Conservation (phyloP, 1,140 invertebrate genomes). For the Drosophila micromelanica region DNA sequence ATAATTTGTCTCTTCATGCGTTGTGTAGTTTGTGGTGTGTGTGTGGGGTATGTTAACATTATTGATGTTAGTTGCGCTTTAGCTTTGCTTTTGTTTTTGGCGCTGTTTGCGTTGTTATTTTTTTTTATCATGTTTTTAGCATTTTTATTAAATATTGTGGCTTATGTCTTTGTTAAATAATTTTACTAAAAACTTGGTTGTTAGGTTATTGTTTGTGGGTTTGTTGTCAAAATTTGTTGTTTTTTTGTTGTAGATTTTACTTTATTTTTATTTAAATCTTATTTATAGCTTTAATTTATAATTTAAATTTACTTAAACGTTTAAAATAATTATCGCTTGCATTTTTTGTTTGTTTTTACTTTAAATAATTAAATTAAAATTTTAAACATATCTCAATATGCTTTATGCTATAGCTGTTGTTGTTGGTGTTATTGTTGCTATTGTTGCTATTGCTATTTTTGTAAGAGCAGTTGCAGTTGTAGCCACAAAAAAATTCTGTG, state of each 20-base stretch:
- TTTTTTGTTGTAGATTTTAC: slow-evolving; percentile 76
- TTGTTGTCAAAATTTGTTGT: slow-evolving; percentile 49
- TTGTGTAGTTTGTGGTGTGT: slow-evolving; percentile 55
- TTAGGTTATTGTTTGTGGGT: slow-evolving; percentile 64
- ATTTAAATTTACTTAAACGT: slow-evolving; percentile 84
- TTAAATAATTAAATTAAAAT: slow-evolving; percentile 85
- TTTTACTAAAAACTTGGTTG: slow-evolving; percentile 69
- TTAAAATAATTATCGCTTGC: slow-evolving; percentile 84
- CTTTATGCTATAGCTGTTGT: slow-evolving; percentile 68
- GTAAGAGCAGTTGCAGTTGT: slow-evolving; percentile 39
- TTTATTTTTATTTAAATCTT: slow-evolving; percentile 79
- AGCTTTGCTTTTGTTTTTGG: slow-evolving; percentile 58
- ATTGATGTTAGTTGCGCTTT: slow-evolving; percentile 57
- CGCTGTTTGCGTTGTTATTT: slow-evolving; percentile 41
- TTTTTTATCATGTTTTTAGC: slow-evolving; percentile 33
- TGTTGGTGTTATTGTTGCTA: slow-evolving; percentile 43
- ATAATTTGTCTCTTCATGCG: slow-evolving; percentile 79
- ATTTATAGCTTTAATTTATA: slow-evolving; percentile 83
- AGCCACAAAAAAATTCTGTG: slow-evolving; percentile 29
- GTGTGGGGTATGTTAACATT: slow-evolving; percentile 53
- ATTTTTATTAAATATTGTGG: slow-evolving; percentile 55
- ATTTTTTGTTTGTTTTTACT: slow-evolving; percentile 77
- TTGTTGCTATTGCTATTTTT: slow-evolving; percentile 44
- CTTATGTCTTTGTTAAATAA: slow-evolving; percentile 57
- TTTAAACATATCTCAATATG: slow-evolving; percentile 79